phyloP scores from a whole-genome alignment of 1,140 invertebrate species.

The Pseudoatta argentina region DNA sequence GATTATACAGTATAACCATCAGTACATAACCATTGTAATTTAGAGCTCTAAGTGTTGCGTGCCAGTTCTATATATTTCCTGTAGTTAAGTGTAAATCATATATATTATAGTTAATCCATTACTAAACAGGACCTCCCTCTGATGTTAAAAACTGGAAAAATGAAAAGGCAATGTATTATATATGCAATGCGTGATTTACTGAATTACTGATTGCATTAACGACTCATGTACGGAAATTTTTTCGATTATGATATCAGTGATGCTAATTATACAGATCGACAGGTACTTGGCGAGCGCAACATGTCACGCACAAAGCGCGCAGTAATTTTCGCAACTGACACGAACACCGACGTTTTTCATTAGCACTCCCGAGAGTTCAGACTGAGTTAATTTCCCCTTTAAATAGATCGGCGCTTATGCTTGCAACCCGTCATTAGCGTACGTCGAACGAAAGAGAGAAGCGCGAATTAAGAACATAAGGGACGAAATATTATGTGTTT shows the following conservation, averaged over 20 bases:
- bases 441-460: constrained; percentile 66
- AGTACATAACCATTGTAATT: constrained; percentile 27
- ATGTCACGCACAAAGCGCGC: constrained; percentile 55
- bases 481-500: constrained; percentile 21
- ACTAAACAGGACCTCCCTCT: constrained; percentile 1
- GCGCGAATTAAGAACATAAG: constrained; percentile 55
- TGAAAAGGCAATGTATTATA: background rate
- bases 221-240: constrained; percentile 28
- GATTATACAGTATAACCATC: background rate
- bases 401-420: constrained; percentile 71
- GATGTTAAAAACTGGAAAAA: background rate
- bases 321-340: constrained; percentile 56
- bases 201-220: constrained; percentile 38
- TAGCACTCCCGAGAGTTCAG: constrained; percentile 66
- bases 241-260: constrained; percentile 47
- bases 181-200: constrained; percentile 5
- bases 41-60: constrained; percentile 12
- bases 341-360: constrained; percentile 70
- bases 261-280: constrained; percentile 55
- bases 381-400: constrained; percentile 71
- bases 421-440: constrained; percentile 70
- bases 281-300: constrained; percentile 29
- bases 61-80: background rate
- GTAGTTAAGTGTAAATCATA: constrained; percentile 17
- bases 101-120: constrained; percentile 29